These are phyloP conservation scores for Poeciliopsis prolifica DNA, from an alignment of 2,113 vertebrate genomes.

Conservation along the genomic window DNA sequence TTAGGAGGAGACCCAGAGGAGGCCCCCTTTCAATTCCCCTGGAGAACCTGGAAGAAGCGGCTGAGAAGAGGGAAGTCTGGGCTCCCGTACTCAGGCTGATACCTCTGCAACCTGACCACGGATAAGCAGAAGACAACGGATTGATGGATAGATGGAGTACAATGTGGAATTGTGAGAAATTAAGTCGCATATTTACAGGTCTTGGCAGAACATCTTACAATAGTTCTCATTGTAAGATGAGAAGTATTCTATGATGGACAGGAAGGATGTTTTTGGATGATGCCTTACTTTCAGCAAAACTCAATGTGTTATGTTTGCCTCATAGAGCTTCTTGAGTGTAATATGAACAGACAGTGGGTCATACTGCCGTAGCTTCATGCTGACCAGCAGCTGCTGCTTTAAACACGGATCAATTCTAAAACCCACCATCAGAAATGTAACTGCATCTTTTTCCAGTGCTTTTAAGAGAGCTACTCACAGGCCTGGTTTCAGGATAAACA, in stretches of 20 bases:
- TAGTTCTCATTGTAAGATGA: too few relatives aligned
- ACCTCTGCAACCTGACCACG: too few relatives aligned
- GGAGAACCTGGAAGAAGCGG: too few relatives aligned
- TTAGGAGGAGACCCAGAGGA: too few relatives aligned
- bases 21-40: background rate
- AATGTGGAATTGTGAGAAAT: too few relatives aligned
- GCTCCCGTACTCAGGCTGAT: too few relatives aligned
- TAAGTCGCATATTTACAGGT: too few relatives aligned
- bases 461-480: constrained; percentile 59
- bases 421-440: constrained; percentile 60
- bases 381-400: constrained; percentile 75
- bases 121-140: too few relatives aligned
- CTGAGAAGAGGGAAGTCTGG: too few relatives aligned
- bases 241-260: background rate
- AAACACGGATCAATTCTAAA: constrained; percentile 79
- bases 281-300: background rate
- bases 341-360: constrained; percentile 69
- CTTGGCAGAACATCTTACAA: too few relatives aligned
- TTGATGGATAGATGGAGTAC: too few relatives aligned
- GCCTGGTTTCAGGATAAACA: constrained; percentile 68
- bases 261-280: background rate
- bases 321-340: constrained; percentile 1
- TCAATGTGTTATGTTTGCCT: background rate
- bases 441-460: constrained; percentile 57
- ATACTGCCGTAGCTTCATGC: constrained; percentile 74